Conservation (phyloP, 2,888 invertebrate genomes). For the Archips crataeganus region DNA sequence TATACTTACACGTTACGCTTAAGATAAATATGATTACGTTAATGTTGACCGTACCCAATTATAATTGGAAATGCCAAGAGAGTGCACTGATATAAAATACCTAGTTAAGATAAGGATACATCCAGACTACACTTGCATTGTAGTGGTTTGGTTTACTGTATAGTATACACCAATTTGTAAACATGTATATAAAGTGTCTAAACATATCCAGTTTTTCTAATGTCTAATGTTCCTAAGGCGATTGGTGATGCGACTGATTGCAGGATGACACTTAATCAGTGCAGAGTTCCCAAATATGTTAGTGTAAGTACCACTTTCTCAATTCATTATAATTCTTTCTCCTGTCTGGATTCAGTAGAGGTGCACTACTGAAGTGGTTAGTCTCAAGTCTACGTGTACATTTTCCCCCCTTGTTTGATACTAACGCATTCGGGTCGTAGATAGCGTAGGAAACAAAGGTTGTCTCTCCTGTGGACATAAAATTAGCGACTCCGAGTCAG, state of each 20-base stretch:
- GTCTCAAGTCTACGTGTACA: too few species aligned
- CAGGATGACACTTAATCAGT: not conserved
- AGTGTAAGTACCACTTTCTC: too few species aligned
- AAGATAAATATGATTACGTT: not conserved
- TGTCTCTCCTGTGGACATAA: too few species aligned
- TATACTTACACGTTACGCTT: not conserved
- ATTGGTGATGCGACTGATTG: not conserved
- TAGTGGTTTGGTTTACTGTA: constrained; percentile 4
- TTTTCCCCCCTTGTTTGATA: too few species aligned
- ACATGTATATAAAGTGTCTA: constrained; percentile 32
- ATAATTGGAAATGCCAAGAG: not conserved
- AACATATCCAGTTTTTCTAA: constrained; percentile 36
- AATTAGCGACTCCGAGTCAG: too few species aligned
- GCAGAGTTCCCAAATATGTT: too few species aligned
- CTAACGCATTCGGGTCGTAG: too few species aligned
- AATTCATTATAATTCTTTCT: too few species aligned
- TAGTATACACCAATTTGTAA: constrained; percentile 23
- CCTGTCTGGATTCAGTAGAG: too few species aligned
- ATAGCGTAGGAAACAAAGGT: too few species aligned
- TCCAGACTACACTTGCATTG: not conserved
- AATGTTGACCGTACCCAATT: not conserved
- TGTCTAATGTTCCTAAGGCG: constrained; percentile 24
- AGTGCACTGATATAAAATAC: not conserved
- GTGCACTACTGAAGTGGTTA: too few species aligned
- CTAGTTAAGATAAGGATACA: not conserved